These are phyloP conservation scores for Heteronetta atricapilla DNA, from an alignment of 2,113 vertebrate genomes.

Conservation along the genomic window DNA sequence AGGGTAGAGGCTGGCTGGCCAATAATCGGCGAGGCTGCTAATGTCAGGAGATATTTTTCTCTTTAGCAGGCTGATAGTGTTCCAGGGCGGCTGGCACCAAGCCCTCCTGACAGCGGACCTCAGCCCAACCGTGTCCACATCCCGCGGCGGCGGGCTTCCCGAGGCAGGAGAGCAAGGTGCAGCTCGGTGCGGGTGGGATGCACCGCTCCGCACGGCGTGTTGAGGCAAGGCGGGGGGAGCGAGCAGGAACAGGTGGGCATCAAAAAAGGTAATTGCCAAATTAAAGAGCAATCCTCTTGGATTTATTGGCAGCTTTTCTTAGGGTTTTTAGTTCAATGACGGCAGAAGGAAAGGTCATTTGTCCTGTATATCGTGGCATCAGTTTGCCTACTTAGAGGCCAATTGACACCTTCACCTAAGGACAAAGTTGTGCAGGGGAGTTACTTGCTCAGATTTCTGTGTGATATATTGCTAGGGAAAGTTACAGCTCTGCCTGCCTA, in stretches of 20 bases:
- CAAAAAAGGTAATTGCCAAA: not conserved
- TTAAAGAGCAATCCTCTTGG: not conserved
- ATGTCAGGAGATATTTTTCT: slow-evolving; percentile 25
- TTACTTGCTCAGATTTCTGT: not conserved
- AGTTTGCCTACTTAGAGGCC: not conserved
- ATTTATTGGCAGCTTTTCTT: not conserved
- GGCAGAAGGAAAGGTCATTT: not conserved
- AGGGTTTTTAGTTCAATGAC: rapidly evolving
- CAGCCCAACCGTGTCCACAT: not conserved
- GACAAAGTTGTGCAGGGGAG: no score
- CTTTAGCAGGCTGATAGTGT: not conserved
- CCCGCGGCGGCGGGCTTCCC: not conserved
- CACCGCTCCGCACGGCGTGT: rapidly evolving
- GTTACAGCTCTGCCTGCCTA: not conserved
- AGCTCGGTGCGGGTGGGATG: not conserved
- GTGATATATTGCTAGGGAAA: not conserved
- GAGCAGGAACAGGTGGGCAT: not conserved
- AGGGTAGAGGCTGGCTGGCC: not conserved
- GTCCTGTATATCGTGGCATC: not conserved
- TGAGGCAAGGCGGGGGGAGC: not conserved
- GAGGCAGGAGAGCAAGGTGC: not conserved
- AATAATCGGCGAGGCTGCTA: not conserved
- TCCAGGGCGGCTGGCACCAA: not conserved
- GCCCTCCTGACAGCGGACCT: not conserved
- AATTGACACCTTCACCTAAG: not conserved